Percentiles rank a stretch among this genome's conserved stretches.
Conservation (phyloP, 2,113 vertebrate species). For the Semicossyphus pulcher region DNA sequence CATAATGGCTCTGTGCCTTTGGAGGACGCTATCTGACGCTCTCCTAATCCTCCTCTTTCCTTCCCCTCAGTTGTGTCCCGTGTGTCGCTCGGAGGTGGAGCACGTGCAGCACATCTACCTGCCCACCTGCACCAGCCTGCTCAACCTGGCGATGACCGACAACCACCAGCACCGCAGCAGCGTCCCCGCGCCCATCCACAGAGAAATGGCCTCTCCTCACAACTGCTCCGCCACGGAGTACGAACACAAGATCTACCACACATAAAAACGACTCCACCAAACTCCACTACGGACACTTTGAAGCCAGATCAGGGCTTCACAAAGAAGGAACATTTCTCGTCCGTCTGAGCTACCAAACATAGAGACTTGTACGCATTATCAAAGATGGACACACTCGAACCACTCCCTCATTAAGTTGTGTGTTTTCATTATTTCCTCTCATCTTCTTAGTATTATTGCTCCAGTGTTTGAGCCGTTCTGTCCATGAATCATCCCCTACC, state of each 20-base stretch:
- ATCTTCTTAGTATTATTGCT: background rate
- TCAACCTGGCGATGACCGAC: constrained; percentile 89
- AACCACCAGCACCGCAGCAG: constrained; percentile 69
- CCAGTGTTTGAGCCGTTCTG: constrained; percentile 22
- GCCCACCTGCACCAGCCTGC: constrained; percentile 96
- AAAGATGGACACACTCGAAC: constrained; percentile 35
- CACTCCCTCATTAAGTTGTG: constrained; percentile 11
- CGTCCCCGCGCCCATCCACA: constrained; percentile 74
- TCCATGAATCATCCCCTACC: constrained; percentile 35
- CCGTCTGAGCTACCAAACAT: constrained; percentile 16
- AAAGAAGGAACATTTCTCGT: constrained; percentile 20
- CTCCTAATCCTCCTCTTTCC: background rate
- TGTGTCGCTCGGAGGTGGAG: constrained; percentile 93
- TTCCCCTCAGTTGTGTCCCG: constrained; percentile 88
- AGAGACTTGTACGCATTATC: constrained; percentile 40
- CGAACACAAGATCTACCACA: constrained; percentile 77
- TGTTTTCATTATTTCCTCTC: background rate
- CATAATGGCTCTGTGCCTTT: too few species aligned
- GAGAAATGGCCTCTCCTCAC: constrained; percentile 63
- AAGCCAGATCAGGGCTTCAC: constrained; percentile 1
- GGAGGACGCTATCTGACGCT: too few species aligned
- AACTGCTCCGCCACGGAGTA: constrained; percentile 71
- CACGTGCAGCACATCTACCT: constrained; percentile 96
- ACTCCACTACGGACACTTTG: constrained; percentile 23
- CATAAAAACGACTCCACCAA: constrained; percentile 36